Conservation (phyloP, 2,888 invertebrate genomes). For the Metellina segmentata region DNA sequence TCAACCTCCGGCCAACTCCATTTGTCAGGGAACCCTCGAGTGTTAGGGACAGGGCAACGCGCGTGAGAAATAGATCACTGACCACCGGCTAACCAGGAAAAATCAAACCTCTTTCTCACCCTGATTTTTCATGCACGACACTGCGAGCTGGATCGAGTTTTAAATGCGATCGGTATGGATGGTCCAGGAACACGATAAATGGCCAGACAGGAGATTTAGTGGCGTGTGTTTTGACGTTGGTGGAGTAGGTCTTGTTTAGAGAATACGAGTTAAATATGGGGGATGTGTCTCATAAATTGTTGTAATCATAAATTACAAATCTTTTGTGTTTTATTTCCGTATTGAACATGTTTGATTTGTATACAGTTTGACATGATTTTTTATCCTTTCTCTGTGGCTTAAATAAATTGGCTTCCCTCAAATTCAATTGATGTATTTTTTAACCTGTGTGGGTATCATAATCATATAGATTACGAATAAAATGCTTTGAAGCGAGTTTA, state of each 20-base stretch:
- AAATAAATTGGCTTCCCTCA: no score
- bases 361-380: not conserved
- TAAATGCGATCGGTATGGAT: not conserved
- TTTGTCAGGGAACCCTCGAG: slow-evolving; percentile 41
- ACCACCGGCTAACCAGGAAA: slow-evolving; percentile 61
- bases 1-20: slow-evolving; percentile 23
- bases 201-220: not conserved
- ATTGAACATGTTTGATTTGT: not conserved
- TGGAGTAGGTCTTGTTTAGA: not conserved
- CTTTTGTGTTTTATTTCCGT: not conserved
- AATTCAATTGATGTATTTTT: no score
- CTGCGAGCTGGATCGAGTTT: not conserved
- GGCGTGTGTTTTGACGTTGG: not conserved
- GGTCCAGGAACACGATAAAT: not conserved
- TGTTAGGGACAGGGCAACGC: slow-evolving; percentile 18
- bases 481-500: no score
- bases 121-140: not conserved
- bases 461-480: no score
- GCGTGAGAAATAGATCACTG: slow-evolving; percentile 66
- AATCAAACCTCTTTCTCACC: slow-evolving; percentile 11
- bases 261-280: not conserved
- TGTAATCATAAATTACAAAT: not conserved
- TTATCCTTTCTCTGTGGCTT: no score
- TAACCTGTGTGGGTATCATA: no score
- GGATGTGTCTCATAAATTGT: not conserved